phyloP scores from a whole-genome alignment of 2,888 invertebrate species.

The Shargacucullia verbasci region DNA sequence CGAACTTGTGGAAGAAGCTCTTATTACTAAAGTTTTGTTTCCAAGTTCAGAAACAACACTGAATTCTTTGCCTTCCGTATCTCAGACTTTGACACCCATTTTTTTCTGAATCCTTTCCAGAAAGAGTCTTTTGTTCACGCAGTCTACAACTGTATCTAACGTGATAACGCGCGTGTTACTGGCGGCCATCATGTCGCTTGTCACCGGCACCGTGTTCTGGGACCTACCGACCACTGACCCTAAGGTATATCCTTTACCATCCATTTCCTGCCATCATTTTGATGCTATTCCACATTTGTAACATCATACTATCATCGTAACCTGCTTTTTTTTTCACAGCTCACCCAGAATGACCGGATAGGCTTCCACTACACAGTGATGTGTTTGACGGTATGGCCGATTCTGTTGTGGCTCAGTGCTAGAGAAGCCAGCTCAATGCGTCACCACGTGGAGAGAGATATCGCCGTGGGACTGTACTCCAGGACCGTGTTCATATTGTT shows the following conservation, averaged over 20 bases:
- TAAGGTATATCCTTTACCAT: constrained; percentile 73
- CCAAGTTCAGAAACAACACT: no score
- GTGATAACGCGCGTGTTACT: constrained; percentile 94
- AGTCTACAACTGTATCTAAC: constrained; percentile 94
- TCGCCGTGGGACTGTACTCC: constrained; percentile 94
- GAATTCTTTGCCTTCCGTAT: no score
- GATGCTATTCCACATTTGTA: no score
- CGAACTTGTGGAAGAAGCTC: no score
- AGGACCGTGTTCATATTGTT: constrained; percentile 93
- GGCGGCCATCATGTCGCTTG: constrained; percentile 94
- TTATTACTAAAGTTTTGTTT: no score
- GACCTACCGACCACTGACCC: constrained; percentile 94
- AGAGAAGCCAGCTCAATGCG: constrained; percentile 89
- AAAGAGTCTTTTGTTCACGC: constrained; percentile 93
- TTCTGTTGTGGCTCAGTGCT: constrained; percentile 90
- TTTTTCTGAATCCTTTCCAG: no score
- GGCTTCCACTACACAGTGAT: constrained; percentile 96
- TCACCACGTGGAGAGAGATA: constrained; percentile 93
- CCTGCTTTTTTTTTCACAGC: constrained; percentile 72
- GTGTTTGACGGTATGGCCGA: constrained; percentile 94
- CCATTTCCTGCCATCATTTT: no score
- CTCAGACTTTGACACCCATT: no score
- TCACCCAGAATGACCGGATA: constrained; percentile 93
- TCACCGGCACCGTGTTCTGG: constrained; percentile 97
- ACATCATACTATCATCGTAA: no score